Evolutionary conservation across 2,113 vertebrate genomes (phyloP), one percentile per base, ranked within the genome.

Genomic region (Rhea pennata): DNA sequence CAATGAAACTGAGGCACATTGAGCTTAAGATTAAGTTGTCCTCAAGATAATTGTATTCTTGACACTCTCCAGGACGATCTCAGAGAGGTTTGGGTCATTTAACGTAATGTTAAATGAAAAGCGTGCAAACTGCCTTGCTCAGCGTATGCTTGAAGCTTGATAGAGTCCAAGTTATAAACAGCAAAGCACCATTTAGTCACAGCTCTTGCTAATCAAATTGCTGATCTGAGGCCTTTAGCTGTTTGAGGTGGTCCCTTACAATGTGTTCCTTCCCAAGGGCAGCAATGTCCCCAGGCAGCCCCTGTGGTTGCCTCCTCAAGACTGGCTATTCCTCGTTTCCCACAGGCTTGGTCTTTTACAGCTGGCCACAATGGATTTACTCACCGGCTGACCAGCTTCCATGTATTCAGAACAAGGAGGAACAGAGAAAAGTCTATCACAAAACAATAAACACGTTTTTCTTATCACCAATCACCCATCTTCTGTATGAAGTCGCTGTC

Each of bases 341-440:
- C 33, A 36, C 5, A 33, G 40, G 6, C 9, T 69, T 50, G 29
- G 13, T 51, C 26, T 59, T 6, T 65, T 26, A 8, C 16, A 70
- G n/a, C n/a, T 94, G 62, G 8, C 75, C 65, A 67, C 3, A 0
- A 2, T 7, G 5, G 1, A 3, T 42, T 76, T n/a, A 61, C 21
- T 72, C 70, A 64, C 39, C 22, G 11, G 7, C 12, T 24, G 39
- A 21, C 0, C 0, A 91, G 22, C 22, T 46, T 36, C 12, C 1
- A 7, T 9, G 2, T 0, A 0, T 12, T 48, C 73, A 84, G 40
- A 33, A n/a, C 0, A 0, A 62, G 27, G 33, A 62, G 8, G 48
- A 93, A n/a, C 13, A 67, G 31, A 22, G 24, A 58, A 92, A 92
- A 73, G 31, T 10, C 54, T 70, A 21, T 36, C 82, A 58, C 15